Conservation (phyloP, 2,797 vertebrate species). For the Cygnus olor region DNA sequence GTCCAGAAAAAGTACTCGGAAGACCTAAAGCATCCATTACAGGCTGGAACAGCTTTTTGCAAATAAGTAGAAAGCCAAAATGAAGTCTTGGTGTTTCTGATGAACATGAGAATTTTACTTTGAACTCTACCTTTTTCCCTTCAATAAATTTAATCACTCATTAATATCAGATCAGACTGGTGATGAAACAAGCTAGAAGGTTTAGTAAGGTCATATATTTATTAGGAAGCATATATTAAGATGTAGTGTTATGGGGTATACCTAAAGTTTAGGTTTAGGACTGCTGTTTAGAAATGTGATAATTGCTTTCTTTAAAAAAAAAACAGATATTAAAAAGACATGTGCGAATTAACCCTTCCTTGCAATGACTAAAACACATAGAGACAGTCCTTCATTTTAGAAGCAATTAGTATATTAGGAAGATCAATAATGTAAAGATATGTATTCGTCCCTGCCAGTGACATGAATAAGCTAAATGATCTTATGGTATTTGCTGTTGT, state of each 20-base stretch:
- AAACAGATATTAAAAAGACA: background rate
- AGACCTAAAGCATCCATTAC: background rate
- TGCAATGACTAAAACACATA: background rate
- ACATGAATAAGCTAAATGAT: slow-evolving; percentile 35
- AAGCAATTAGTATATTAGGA: background rate
- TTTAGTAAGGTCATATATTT: background rate
- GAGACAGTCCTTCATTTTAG: background rate
- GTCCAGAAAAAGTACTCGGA: background rate
- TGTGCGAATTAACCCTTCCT: background rate
- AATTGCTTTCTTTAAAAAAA: background rate
- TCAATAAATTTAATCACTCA: background rate
- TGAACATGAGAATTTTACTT: background rate
- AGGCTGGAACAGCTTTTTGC: background rate
- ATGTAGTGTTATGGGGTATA: background rate
- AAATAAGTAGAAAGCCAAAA: background rate
- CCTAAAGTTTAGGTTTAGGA: background rate
- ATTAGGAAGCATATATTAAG: background rate
- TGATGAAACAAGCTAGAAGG: background rate
- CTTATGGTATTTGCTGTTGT: slow-evolving; percentile 24
- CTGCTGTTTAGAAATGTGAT: background rate
- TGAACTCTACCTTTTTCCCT: background rate
- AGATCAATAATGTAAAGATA: slow-evolving; percentile 11
- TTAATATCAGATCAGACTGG: background rate
- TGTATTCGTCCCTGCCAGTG: slow-evolving; percentile 14
- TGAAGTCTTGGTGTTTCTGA: background rate